A percentile compares a stretch with the other conserved stretches of the same genome.
phyloP scores from a whole-genome alignment of 2,113 vertebrate species.

The Panthera tigris region DNA sequence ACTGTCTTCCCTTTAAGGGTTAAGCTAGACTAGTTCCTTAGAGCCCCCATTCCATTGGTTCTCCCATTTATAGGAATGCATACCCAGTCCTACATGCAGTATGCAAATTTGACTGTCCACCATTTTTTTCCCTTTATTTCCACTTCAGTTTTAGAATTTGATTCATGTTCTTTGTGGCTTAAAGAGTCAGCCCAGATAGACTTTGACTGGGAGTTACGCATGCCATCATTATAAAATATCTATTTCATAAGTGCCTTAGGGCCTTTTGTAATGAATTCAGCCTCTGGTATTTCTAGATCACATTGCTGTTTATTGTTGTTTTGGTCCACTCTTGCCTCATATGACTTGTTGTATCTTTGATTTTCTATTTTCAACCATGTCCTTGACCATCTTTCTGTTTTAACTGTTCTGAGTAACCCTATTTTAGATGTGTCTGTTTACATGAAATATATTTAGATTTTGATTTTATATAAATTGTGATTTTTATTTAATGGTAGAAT shows the following conservation, averaged over 20 bases:
- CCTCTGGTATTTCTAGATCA: not conserved
- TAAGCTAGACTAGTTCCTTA: not conserved
- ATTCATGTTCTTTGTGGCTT: not conserved
- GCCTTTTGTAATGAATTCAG: not conserved
- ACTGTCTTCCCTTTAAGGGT: not conserved
- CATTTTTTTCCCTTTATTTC: not conserved
- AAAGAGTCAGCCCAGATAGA: not conserved
- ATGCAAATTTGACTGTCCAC: not conserved
- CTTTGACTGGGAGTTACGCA: not conserved
- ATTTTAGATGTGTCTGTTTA: not conserved
- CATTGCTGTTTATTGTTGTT: not conserved
- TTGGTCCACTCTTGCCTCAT: not conserved
- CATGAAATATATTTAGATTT: not conserved
- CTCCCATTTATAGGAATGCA: not conserved
- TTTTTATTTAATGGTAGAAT: not conserved
- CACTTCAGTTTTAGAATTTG: not conserved
- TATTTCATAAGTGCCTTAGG: not conserved
- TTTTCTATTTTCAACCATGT: not conserved
- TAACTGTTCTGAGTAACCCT: not conserved
- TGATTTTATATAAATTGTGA: not conserved
- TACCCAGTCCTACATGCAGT: not conserved
- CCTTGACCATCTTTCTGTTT: not conserved
- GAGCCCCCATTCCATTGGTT: not conserved
- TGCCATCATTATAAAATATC: not conserved
- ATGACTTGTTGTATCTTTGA: not conserved